Base-by-base conservation (phyloP, 2,797 vertebrate species). In the Salmo trutta region DNA sequence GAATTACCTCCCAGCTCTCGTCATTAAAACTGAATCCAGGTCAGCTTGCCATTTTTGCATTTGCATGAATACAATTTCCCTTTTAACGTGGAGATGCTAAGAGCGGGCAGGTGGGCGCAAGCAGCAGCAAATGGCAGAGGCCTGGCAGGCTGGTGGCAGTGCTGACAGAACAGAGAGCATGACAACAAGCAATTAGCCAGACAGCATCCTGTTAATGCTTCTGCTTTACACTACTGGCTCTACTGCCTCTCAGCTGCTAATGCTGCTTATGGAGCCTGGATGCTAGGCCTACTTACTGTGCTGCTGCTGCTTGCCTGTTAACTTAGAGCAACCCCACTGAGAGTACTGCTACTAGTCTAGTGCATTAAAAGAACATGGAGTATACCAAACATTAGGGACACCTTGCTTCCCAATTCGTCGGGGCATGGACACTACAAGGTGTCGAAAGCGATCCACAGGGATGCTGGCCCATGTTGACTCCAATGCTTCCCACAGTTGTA, bases 121-220 rank as follows among this genome's bases (percentile, higher is more conserved):
- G 77, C 73, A 81, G 71, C 70, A 54, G 71, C 82, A 72, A 78
- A 54, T 31, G 16, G 73, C 2, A 3, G 1, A 64, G 73, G 71
- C 71, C 81, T 83, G 87, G 84, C 86, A 84, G 86, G 77, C 76
- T 29, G 53, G 81, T 74, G 71, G 77, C 77, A 56, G 17, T 56
- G 81, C 84, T 88, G 85, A 84, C 84, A 70, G 84, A 85, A 86
- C 84, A 84, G 74, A 81, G 81, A 88, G 80, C 75, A 83, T 81
- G 85, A 90, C 89, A 89, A 89, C 81, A 87, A 84, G 87, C 87
- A 88, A 90, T 92, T 90, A 90, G 85, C 82, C 59, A 77, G 85
- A 87, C 85, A 87, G 85, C 84, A 77, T 87, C 86, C 85, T 79
- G 88, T 88, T 88, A 88, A 85, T 86, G 82, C 74, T 83, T 83